Conservation (phyloP, 2,113 vertebrate species). For the Prunella fulvescens region DNA sequence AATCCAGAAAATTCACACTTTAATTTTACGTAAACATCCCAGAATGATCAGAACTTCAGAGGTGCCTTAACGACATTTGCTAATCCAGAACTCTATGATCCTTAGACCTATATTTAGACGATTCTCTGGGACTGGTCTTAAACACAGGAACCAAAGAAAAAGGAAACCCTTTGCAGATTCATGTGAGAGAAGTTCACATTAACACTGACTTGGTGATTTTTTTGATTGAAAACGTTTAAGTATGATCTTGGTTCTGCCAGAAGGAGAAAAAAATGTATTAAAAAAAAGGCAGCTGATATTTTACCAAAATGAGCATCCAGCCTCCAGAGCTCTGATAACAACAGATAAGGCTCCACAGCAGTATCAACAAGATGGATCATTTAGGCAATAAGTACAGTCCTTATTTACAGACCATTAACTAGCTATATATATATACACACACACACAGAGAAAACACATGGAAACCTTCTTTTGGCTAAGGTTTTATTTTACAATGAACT, state of each 20-base stretch:
- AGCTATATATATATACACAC: neutral
- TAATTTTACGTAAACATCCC: neutral
- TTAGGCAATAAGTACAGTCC: neutral
- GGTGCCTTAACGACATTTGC: neutral
- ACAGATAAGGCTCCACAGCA: neutral
- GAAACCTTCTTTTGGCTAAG: neutral
- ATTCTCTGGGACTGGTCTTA: neutral
- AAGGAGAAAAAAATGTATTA: neutral
- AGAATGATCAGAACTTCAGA: neutral
- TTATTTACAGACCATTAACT: constrained; percentile 22
- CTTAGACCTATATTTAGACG: neutral
- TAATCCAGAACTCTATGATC: neutral
- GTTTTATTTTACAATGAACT: neutral
- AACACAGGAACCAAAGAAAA: neutral
- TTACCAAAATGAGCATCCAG: neutral
- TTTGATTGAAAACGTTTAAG: neutral
- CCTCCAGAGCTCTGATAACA: neutral
- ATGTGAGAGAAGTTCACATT: neutral
- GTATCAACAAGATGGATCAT: neutral
- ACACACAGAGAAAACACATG: neutral
- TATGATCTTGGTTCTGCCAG: neutral
- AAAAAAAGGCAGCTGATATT: neutral
- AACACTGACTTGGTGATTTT: neutral
- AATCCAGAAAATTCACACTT: neutral
- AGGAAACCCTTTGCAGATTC: neutral